These are phyloP conservation scores for Leptopterna dolabrata DNA, from an alignment of 2,888 invertebrate species.

Conservation along the genomic window DNA sequence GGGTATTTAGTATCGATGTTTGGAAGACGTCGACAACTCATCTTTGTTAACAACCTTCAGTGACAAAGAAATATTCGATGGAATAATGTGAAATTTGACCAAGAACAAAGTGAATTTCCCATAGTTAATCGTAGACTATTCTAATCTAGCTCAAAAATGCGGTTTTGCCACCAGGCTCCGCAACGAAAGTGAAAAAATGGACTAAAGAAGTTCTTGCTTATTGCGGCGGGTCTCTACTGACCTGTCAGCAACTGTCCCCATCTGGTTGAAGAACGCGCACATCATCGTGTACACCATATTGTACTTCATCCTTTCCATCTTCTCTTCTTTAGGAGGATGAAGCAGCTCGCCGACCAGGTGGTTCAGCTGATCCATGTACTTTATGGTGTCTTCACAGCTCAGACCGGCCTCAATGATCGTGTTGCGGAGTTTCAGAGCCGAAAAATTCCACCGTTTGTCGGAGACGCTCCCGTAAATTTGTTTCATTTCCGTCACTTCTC, in stretches of 20 bases:
- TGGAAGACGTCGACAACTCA: conserved; percentile 16
- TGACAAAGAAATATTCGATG: no score
- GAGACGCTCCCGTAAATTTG: neutral
- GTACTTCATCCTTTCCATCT: conserved; percentile 49
- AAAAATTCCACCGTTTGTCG: conserved; percentile 47
- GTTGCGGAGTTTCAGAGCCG: conserved; percentile 32
- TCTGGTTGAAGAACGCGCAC: conserved; percentile 44
- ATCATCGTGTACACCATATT: conserved; percentile 44
- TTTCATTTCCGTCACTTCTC: conserved; percentile 45
- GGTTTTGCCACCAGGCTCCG: no score
- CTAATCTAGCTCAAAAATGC: no score
- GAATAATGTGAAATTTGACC: no score
- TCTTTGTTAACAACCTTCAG: neutral
- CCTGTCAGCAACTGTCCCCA: conserved; percentile 44
- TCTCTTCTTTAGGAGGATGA: conserved; percentile 45
- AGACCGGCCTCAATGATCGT: conserved; percentile 25
- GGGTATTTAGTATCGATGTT: conserved; percentile 40
- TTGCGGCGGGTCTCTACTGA: neutral
- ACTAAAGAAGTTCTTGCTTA: no score
- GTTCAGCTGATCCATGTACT: conserved; percentile 43
- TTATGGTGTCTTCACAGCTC: conserved; percentile 29
- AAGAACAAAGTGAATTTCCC: no score
- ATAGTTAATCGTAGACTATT: no score
- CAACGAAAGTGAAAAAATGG: no score
- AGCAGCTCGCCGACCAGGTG: conserved; percentile 27